phyloP scores from a whole-genome alignment of 2,113 vertebrate species.

The Actenoides hombroni region DNA sequence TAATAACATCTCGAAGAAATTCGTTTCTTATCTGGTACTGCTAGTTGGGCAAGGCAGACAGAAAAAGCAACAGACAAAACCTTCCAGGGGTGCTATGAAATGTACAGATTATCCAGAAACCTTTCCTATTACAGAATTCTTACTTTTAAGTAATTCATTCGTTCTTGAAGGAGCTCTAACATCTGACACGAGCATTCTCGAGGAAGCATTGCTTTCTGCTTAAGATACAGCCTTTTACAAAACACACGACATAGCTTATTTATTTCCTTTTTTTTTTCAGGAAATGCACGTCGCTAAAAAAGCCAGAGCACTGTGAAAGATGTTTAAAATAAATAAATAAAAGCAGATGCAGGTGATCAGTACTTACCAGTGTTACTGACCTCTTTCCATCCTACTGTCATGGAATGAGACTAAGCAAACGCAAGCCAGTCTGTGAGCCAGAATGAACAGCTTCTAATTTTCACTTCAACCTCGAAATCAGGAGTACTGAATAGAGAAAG shows the following conservation, averaged over 20 bases:
- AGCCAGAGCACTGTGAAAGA: constrained; percentile 19
- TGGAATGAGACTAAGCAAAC: constrained; percentile 47
- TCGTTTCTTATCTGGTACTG: constrained; percentile 3
- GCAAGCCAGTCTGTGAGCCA: constrained; percentile 62
- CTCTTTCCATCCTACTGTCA: constrained; percentile 58
- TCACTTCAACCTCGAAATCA: constrained; percentile 75
- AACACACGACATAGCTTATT: not conserved
- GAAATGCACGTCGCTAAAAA: constrained; percentile 9
- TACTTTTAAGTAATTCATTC: constrained; percentile 57
- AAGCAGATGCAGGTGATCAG: constrained; percentile 36
- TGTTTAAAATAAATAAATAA: constrained; percentile 28
- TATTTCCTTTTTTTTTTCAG: not conserved
- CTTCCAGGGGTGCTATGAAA: constrained; percentile 39
- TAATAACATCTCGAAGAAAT: constrained; percentile 26
- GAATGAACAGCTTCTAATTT: constrained; percentile 77
- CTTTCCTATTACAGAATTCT: constrained; percentile 50
- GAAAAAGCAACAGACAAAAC: constrained; percentile 44
- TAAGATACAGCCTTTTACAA: not conserved
- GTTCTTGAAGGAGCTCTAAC: constrained; percentile 50
- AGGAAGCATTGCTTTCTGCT: constrained; percentile 53
- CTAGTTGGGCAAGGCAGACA: constrained; percentile 11
- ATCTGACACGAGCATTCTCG: constrained; percentile 34
- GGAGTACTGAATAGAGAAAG: constrained; percentile 67
- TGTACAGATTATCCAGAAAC: constrained; percentile 45
- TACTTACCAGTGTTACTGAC: constrained; percentile 78